These are phyloP conservation scores for Epizoanthus fatuus DNA, from an alignment of 92 coral and sea anemone genomes.

Conservation along the genomic window DNA sequence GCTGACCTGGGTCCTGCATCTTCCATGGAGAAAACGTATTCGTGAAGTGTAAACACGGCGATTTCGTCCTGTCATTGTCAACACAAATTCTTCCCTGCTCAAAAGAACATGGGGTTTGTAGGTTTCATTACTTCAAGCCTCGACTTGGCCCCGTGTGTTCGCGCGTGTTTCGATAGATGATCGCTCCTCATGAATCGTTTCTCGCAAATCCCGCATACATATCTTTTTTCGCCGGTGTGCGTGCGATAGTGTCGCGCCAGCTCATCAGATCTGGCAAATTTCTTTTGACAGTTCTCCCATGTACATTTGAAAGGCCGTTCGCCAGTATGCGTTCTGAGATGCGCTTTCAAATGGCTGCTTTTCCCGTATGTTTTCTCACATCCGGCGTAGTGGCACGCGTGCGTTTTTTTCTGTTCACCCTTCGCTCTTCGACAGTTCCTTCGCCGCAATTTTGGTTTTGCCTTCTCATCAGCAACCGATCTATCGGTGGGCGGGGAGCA, in stretches of 20 bases:
- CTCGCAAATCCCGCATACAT: conserved; percentile 83
- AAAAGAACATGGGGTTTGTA: conserved; percentile 87
- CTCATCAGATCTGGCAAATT: conserved; percentile 96
- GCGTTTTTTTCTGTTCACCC: conserved; percentile 78
- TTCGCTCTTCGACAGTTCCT: conserved; percentile 59
- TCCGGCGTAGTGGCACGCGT: conserved; percentile 83
- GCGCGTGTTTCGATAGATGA: conserved; percentile 90
- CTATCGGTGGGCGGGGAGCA: conserved; percentile 48
- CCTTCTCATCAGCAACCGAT: conserved; percentile 76
- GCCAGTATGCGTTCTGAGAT: conserved; percentile 92
- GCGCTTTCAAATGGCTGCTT: conserved; percentile 96
- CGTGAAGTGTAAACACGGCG: not conserved
- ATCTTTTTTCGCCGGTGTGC: conserved; percentile 94
- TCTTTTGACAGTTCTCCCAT: conserved; percentile 91
- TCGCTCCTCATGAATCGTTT: conserved; percentile 96
- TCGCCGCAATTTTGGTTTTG: conserved; percentile 71
- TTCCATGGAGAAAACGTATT: not conserved
- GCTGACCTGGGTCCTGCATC: not conserved
- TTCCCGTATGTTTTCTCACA: conserved; percentile 91
- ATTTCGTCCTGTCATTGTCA: conserved; percentile 25
- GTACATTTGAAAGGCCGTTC: conserved; percentile 92
- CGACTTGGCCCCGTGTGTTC: conserved; percentile 79
- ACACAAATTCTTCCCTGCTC: conserved; percentile 28
- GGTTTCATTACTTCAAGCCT: conserved; percentile 78
- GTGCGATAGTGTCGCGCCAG: conserved; percentile 95